Evolutionary conservation across 2,113 vertebrate species (phyloP).

Genomic region (Patagioenas fasciata): DNA sequence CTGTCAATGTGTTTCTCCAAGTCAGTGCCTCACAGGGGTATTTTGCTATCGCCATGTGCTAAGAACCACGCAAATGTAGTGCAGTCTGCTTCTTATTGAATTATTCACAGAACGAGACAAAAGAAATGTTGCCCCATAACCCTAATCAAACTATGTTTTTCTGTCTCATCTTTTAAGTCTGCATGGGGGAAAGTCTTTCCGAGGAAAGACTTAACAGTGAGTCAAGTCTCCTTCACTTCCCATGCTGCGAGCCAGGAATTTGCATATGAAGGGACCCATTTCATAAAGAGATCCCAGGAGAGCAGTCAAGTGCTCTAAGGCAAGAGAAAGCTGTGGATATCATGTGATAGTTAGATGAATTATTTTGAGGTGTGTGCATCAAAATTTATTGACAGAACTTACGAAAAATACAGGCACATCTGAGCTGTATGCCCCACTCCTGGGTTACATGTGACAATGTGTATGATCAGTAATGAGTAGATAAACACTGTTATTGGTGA

Average conservation of each 20-base stretch:
- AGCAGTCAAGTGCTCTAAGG: background rate
- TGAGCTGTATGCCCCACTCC: too few relatives aligned
- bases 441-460: background rate
- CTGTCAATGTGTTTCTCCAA: background rate
- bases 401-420: background rate
- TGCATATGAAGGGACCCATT: background rate
- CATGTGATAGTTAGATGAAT: background rate
- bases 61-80: background rate
- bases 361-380: background rate
- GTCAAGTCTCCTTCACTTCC: background rate
- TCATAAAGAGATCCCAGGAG: background rate
- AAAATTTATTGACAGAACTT: background rate
- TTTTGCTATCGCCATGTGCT: background rate
- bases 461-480: background rate
- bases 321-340: background rate
- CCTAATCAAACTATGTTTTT: background rate
- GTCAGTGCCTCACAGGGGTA: background rate
- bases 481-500: background rate
- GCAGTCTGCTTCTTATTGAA: background rate
- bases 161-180: background rate
- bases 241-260: background rate
- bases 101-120: background rate
- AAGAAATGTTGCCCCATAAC: background rate
- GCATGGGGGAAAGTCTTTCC: background rate
- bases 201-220: background rate